phyloP scores from a whole-genome alignment of 2,113 vertebrate genomes.

The Lepus americanus region DNA sequence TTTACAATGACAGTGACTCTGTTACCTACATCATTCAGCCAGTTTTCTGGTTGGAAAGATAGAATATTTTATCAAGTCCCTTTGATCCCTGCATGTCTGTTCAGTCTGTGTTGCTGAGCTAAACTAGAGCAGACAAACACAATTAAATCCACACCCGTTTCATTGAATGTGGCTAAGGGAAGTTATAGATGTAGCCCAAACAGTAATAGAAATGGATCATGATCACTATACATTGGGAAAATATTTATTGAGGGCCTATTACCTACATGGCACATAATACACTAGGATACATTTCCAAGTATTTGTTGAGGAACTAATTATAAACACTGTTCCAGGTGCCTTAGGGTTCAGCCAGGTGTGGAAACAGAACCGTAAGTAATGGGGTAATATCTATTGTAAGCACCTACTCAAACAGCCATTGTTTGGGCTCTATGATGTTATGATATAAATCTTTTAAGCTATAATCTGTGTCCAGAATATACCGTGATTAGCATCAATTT shows the following conservation, averaged over 20 bases:
- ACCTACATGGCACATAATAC: background rate
- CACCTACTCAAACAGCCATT: background rate
- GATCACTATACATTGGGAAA: background rate
- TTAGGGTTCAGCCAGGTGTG: background rate
- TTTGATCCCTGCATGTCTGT: background rate
- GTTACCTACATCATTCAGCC: background rate
- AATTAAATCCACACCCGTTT: too few species aligned
- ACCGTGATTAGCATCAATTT: background rate
- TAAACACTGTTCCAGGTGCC: background rate
- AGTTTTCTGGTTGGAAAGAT: background rate
- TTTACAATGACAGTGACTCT: background rate
- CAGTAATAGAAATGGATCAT: background rate
- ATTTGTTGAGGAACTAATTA: constrained; percentile 27
- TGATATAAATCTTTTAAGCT: background rate
- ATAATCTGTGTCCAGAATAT: background rate
- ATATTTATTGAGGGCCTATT: background rate
- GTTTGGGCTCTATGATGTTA: background rate
- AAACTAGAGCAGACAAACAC: background rate
- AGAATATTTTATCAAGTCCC: background rate
- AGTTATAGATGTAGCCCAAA: background rate
- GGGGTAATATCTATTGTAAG: background rate
- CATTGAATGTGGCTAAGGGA: background rate
- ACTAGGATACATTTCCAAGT: background rate
- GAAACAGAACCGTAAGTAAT: background rate
- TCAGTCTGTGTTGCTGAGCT: background rate